Evolutionary conservation across 2,797 vertebrate genomes (phyloP).

Genomic region (Sebastes umbrosus): DNA sequence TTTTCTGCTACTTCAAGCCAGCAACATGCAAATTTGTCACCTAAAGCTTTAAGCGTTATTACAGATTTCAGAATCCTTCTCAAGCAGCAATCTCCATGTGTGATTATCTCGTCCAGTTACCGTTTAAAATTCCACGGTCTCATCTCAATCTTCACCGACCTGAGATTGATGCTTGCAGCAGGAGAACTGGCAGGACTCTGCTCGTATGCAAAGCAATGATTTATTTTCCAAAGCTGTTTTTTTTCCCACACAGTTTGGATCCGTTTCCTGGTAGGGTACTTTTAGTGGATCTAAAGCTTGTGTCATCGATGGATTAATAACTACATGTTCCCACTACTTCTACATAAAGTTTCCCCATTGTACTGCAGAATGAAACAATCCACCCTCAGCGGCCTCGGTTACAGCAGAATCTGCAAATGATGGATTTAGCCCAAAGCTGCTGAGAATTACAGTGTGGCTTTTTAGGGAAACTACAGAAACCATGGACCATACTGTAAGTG

Average conservation of each 20-base stretch:
- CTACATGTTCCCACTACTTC: not conserved
- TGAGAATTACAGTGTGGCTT: not conserved
- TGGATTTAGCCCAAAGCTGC: not conserved
- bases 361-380: not conserved
- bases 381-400: not conserved
- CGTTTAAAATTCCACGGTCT: constrained; percentile 42
- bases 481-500: not conserved
- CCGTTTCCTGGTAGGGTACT: not conserved
- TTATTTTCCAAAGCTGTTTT: constrained; percentile 6
- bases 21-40: constrained; percentile 17
- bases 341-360: not conserved
- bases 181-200: constrained; percentile 1
- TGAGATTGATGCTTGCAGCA: constrained; percentile 9
- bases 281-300: not conserved
- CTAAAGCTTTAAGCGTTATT: not conserved
- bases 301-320: constrained; percentile 7
- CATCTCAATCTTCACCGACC: constrained; percentile 9
- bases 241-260: constrained; percentile 1
- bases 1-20: constrained; percentile 6
- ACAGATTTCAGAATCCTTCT: constrained; percentile 15
- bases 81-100: constrained; percentile 18
- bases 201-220: not conserved
- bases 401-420: constrained; percentile 8
- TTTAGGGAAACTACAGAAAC: constrained; percentile 3
- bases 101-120: constrained; percentile 23